These are phyloP conservation scores for Seira musarum DNA, from an alignment of 2,888 invertebrate genomes.

Conservation along the genomic window DNA sequence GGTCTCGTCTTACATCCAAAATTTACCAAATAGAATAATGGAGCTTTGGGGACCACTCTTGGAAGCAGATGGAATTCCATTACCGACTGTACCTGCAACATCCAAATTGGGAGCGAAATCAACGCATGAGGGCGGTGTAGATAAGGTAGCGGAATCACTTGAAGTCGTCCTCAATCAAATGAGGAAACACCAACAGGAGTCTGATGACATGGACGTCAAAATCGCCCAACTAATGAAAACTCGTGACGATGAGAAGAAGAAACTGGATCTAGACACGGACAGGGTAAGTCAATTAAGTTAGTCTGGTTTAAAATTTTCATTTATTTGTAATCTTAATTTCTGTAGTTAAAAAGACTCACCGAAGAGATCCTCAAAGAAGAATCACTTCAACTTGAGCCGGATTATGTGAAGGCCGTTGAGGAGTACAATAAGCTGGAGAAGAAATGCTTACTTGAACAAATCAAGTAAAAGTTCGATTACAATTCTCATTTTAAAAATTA, in stretches of 20 bases:
- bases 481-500: neutral
- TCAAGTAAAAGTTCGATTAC: constrained; percentile 13
- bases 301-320: no score
- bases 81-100: neutral
- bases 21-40: constrained; percentile 32
- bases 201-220: constrained; percentile 14
- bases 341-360: constrained; percentile 8
- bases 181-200: neutral
- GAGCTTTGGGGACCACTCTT: constrained; percentile 34
- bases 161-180: constrained; percentile 11
- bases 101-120: neutral
- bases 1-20: constrained; percentile 45
- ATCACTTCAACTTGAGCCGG: neutral
- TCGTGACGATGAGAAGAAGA: constrained; percentile 23
- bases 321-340: constrained; percentile 5
- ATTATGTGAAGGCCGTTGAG: neutral
- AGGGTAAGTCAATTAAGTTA: constrained; percentile 31
- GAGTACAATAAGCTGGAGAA: constrained; percentile 29
- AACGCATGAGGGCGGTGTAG: neutral
- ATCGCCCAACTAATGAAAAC: constrained; percentile 16
- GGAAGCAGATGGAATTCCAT: constrained; percentile 7
- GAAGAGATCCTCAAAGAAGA: constrained; percentile 20
- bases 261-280: constrained; percentile 32
- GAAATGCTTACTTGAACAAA: neutral
- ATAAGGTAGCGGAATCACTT: constrained; percentile 4